phyloP scores from a whole-genome alignment of 23 tunicate species.

The Ciona savignyi region DNA sequence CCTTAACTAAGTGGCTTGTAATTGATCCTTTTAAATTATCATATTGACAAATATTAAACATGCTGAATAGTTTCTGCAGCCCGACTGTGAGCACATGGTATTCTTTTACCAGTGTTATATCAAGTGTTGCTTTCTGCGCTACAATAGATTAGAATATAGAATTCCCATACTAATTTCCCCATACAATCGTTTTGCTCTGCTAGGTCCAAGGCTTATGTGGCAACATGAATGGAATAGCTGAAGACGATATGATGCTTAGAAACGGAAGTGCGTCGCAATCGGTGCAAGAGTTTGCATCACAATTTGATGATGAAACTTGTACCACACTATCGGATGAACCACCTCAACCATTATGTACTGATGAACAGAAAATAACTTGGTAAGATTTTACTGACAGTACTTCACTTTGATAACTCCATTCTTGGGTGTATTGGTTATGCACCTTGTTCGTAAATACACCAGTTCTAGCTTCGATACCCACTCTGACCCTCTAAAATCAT shows the following conservation, averaged over 20 bases:
- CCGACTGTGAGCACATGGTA: too few relatives aligned
- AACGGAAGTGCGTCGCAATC: constrained; percentile 1
- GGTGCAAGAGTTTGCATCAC: constrained; percentile 11
- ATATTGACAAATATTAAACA: too few relatives aligned
- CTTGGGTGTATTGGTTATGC: too few relatives aligned
- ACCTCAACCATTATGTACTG: constrained; percentile 13
- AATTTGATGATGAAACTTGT: background rate
- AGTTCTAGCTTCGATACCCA: too few relatives aligned
- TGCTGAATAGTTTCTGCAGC: background rate
- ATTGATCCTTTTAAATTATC: too few relatives aligned
- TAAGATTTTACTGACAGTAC: too few relatives aligned
- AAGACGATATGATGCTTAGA: constrained; percentile 19
- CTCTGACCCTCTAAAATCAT: too few relatives aligned
- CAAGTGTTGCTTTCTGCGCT: background rate
- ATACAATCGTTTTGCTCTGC: background rate
- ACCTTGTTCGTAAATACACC: too few relatives aligned
- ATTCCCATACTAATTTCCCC: background rate
- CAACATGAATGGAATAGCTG: constrained; percentile 46
- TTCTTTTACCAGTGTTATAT: background rate
- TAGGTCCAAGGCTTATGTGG: constrained; percentile 51
- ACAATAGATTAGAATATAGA: background rate
- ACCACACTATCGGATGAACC: background rate
- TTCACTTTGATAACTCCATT: too few relatives aligned
- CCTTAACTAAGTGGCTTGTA: too few relatives aligned
- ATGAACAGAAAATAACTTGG: constrained; percentile 8